Base-by-base conservation (phyloP, 2,113 vertebrate species). In the Axis porcinus region DNA sequence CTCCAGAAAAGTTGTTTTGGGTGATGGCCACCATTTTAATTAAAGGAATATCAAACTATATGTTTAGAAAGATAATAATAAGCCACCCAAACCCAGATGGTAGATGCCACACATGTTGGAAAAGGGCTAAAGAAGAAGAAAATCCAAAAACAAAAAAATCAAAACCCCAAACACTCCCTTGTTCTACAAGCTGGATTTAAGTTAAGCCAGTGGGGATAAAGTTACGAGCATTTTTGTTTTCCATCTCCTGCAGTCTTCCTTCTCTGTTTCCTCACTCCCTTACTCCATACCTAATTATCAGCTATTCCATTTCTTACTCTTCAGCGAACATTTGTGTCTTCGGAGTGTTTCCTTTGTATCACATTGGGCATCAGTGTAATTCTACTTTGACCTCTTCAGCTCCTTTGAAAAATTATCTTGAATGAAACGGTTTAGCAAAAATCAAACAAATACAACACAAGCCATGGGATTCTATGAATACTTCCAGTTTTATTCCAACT, bases 11-110 rank as follows among this genome's bases (percentile, higher is more conserved):
- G 93, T 97, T 84, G 7, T 52, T 97, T 95, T 79, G 94, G 89
- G 82, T 70, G 95, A 86, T 98, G 97, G 91, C 95, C 89, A 97
- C 52, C 86, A 67, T 92, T 96, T 94, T 97, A 97, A 98, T 96
- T 97, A 97, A 97, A 95, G 96, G 91, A 96, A 93, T 97, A 97
- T 97, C 86, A 96, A 95, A 96, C 85, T 97, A 33, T 91, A 95
- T 97, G 95, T 94, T 97, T 96, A 82, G 76, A 90, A 88, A 97
- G 91, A 94, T 93, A 96, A 91, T 95, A 94, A 93, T 95, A 96
- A 95, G 57, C 76, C 83, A 91, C 74, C 14, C 89, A 95, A 84
- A 79, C 52, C 94, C 95, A 96, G 89, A 96, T 95, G 96, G 27
- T 79, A 13, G 43, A 89, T 93, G 84, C 93, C 91, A 89, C 92